Conservation (phyloP, 2,888 invertebrate species). For the Lepidocyrtinus sp. region DNA sequence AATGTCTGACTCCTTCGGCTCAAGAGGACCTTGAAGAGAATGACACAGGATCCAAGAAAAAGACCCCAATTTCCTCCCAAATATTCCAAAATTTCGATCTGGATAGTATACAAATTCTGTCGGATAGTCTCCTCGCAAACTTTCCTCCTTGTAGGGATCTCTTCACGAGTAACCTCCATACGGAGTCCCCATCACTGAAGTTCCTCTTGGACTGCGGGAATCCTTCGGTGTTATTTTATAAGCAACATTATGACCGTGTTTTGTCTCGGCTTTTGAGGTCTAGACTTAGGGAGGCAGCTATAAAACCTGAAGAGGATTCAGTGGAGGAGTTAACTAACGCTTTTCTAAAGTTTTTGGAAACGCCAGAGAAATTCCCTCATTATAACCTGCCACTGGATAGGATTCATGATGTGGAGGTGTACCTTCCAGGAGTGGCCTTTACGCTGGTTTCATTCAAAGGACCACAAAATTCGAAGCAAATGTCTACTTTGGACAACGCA, state of each 20-base stretch:
- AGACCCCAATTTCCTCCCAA: constrained; percentile 35
- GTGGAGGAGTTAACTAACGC: constrained; percentile 23
- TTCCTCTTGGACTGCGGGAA: constrained; percentile 69
- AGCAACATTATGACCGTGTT: constrained; percentile 23
- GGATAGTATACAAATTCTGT: constrained; percentile 72
- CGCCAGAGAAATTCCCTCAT: constrained; percentile 72
- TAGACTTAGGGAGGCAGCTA: neutral
- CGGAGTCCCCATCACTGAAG: constrained; percentile 38
- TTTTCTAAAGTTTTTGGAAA: constrained; percentile 69
- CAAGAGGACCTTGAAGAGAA: neutral
- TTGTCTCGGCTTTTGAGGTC: too few species aligned
- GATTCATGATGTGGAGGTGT: constrained; percentile 34
- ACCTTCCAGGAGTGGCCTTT: constrained; percentile 32
- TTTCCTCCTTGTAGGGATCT: constrained; percentile 47
- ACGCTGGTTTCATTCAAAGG: constrained; percentile 35
- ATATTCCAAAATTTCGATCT: constrained; percentile 71
- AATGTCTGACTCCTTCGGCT: constrained; percentile 69
- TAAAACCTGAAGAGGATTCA: neutral
- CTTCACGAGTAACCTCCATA: constrained; percentile 49
- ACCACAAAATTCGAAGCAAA: constrained; percentile 24
- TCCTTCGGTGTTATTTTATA: constrained; percentile 71
- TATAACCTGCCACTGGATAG: constrained; percentile 70
- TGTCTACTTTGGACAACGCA: constrained; percentile 25
- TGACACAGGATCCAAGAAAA: constrained; percentile 64
- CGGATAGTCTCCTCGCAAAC: constrained; percentile 31